These are phyloP conservation scores for Apus apus DNA, from an alignment of 2,113 vertebrate species.

Conservation along the genomic window DNA sequence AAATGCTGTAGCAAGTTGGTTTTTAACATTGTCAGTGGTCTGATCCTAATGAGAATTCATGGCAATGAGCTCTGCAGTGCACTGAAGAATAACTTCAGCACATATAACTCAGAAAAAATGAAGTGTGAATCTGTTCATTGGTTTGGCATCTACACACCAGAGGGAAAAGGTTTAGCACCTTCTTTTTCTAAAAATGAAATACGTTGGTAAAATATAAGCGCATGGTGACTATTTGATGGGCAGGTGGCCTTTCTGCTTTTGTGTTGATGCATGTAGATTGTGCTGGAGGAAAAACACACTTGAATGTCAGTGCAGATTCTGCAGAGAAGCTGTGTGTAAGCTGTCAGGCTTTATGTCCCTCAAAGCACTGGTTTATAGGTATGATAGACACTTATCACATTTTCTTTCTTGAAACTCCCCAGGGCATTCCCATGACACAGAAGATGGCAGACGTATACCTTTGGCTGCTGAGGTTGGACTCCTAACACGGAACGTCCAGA, in stretches of 20 bases:
- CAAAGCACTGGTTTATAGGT: constrained; percentile 22
- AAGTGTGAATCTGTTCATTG: constrained; percentile 24
- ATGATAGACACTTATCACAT: constrained; percentile 42
- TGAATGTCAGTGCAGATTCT: constrained; percentile 62
- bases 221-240: constrained; percentile 55
- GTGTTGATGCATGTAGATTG: not conserved
- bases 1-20: not conserved
- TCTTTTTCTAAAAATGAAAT: constrained; percentile 37
- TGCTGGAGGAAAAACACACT: constrained; percentile 67
- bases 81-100: not conserved
- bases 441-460: constrained; percentile 5
- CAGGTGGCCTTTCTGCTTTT: constrained; percentile 65
- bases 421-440: constrained; percentile 69
- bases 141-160: not conserved
- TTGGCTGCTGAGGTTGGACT: constrained; percentile 78
- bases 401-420: not conserved
- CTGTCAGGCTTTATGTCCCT: constrained; percentile 52
- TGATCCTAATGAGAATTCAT: not conserved
- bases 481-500: constrained; percentile 71
- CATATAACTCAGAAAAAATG: not conserved
- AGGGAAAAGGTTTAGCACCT: constrained; percentile 41
- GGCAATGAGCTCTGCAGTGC: not conserved
- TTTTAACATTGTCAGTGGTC: not conserved
- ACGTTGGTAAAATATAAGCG: not conserved
- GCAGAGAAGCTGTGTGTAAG: not conserved